Base-by-base conservation (phyloP, 2,888 invertebrate genomes). In the Hyppa rectilinea region DNA sequence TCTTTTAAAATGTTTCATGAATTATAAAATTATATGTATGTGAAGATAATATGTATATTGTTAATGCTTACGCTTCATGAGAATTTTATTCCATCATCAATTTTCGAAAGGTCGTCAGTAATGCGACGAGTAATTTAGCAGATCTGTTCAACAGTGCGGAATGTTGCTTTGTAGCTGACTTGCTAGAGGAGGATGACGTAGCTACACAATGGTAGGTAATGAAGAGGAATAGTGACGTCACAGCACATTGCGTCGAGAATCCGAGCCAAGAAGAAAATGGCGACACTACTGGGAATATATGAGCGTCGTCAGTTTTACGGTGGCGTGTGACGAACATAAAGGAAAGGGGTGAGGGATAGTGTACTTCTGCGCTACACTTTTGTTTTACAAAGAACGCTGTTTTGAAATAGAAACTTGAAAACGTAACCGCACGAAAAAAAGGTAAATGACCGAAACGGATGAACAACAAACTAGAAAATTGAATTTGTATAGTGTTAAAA, bases 81-180 rank as follows among this genome's bases (percentile, higher is more conserved):
- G 20, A n/a, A n/a, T n/a, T n/a, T n/a, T n/a, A n/a, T n/a, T n/a
- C n/a, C 14, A 58, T 67, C 55, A 56, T 56, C 55, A 67, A 70
- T 61, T 67, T n/a, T 63, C 23, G 38, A 55, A 40, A 10, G 36
- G n/a, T 55, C 62, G 23, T 59, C 60, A 56, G 60, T 72, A 72
- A 75, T 64, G 50, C 52, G 34, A 50, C 67, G 55, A 71, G 80
- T 77, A 78, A 84, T 83, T 77, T 67, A 72, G 63, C 36, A 56
- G 38, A 34, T 50, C 29, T 49, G 58, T 26, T 52, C 56, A 70
- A 78, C 75, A 45, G 50, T 45, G 43, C 29, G 45, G 58, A 80
- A 63, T 61, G 63, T 61, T 65, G 50, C 43, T 65, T 55, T 65
- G 56, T 66, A 49, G 52, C 53, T 61, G 60, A 61, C 52, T 56